Evolutionary conservation across 2,797 vertebrate genomes (phyloP).

Genomic region (Mallotus villosus): DNA sequence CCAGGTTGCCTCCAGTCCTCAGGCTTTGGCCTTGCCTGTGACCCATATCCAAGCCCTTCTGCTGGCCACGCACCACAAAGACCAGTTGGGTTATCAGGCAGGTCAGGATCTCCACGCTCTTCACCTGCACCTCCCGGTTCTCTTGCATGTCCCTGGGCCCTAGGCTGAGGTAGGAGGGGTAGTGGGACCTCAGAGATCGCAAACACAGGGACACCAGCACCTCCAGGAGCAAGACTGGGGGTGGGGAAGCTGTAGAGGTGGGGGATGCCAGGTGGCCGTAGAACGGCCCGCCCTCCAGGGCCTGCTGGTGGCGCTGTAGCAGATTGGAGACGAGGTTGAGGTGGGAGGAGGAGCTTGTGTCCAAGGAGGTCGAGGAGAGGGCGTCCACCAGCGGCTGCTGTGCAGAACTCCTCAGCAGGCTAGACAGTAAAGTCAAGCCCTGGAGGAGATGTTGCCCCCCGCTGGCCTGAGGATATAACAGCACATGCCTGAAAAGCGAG

Average conservation of each 20-base stretch:
- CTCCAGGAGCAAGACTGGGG: constrained; percentile 85
- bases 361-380: constrained; percentile 84
- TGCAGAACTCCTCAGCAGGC: constrained; percentile 85
- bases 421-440: constrained; percentile 88
- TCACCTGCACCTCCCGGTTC: constrained; percentile 94
- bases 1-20: constrained; percentile 45
- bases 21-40: constrained; percentile 19
- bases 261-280: constrained; percentile 81
- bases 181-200: constrained; percentile 89
- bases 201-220: constrained; percentile 89
- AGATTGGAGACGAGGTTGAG: constrained; percentile 94
- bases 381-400: constrained; percentile 88
- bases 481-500: constrained; percentile 88
- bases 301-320: constrained; percentile 90
- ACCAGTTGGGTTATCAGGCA: constrained; percentile 82
- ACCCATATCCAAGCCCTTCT: not conserved
- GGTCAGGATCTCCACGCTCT: constrained; percentile 92
- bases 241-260: constrained; percentile 62
- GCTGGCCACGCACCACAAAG: constrained; percentile 55
- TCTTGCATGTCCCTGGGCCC: constrained; percentile 83
- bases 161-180: constrained; percentile 84
- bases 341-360: constrained; percentile 90
- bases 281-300: constrained; percentile 86
- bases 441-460: constrained; percentile 87
- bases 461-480: constrained; percentile 86